Percentiles rank a stretch among this genome's conserved stretches.
These are phyloP conservation scores for Tethea ocularis DNA, from an alignment of 2,888 invertebrate genomes.

Conservation along the genomic window DNA sequence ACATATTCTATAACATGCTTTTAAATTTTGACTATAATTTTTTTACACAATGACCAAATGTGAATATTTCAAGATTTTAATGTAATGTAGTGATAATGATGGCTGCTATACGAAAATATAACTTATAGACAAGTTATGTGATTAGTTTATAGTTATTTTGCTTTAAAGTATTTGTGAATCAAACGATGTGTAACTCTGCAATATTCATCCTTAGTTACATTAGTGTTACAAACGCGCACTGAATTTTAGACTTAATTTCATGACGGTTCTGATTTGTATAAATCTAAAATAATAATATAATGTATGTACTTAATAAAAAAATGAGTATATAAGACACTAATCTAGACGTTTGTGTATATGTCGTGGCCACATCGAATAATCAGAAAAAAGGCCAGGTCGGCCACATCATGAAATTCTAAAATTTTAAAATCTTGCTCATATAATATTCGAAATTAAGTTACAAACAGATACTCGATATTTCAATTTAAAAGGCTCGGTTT, in stretches of 20 bases:
- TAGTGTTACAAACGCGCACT: slow-evolving; percentile 11
- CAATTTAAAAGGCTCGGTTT: background rate
- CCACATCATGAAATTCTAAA: too few relatives aligned
- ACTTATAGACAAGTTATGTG: too few relatives aligned
- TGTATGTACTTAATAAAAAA: background rate
- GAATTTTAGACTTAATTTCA: slow-evolving; percentile 6
- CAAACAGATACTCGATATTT: background rate
- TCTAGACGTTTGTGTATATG: too few relatives aligned
- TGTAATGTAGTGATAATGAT: background rate
- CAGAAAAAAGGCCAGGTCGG: too few relatives aligned
- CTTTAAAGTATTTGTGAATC: background rate
- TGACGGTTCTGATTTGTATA: background rate
- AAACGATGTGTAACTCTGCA: background rate
- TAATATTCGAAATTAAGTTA: too few relatives aligned
- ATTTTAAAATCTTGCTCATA: too few relatives aligned
- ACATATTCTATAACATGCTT: background rate
- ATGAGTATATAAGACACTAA: background rate
- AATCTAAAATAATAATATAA: too few relatives aligned
- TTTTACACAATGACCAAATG: background rate
- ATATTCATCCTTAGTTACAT: background rate
- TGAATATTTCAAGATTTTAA: background rate
- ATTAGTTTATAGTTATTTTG: background rate
- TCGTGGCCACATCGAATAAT: too few relatives aligned
- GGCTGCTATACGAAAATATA: background rate
- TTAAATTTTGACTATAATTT: background rate